Evolutionary conservation across 1,140 invertebrate species (phyloP).

Genomic region (Trichonephila inaurata): DNA sequence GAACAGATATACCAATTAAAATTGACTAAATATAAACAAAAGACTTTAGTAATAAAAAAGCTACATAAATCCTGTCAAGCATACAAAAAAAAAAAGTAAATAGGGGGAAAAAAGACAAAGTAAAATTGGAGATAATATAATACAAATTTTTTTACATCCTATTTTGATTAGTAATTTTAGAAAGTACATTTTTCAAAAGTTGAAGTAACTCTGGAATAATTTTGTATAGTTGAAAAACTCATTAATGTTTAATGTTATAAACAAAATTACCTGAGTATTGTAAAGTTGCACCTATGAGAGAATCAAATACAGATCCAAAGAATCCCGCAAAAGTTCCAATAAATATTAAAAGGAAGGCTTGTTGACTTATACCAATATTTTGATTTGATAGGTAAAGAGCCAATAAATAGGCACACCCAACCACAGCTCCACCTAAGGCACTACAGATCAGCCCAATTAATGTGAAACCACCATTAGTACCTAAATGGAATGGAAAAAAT

Average conservation of each 20-base stretch:
- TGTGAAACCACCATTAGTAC: conserved; percentile 92
- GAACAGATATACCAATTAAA: too few species aligned
- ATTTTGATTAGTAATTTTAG: too few species aligned
- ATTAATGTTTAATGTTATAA: conserved; percentile 5
- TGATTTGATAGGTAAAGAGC: conserved; percentile 85
- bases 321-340: conserved; percentile 88
- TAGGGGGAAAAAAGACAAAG: too few species aligned
- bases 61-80: too few species aligned
- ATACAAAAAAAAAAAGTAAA: too few species aligned
- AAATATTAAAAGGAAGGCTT: conserved; percentile 88
- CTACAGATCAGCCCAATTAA: conserved; percentile 87
- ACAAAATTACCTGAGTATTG: conserved; percentile 89
- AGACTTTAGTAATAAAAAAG: too few species aligned
- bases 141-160: too few species aligned
- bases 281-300: conserved; percentile 90
- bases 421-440: conserved; percentile 86
- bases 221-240: too few species aligned
- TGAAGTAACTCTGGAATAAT: too few species aligned
- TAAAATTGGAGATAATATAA: too few species aligned
- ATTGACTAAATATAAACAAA: too few species aligned
- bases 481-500: conserved; percentile 80
- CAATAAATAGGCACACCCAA: conserved; percentile 89
- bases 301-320: conserved; percentile 91
- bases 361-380: conserved; percentile 84
- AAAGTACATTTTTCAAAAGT: too few species aligned